These are phyloP conservation scores for Dicrurus megarhynchus DNA, from an alignment of 2,113 vertebrate genomes.

Conservation along the genomic window DNA sequence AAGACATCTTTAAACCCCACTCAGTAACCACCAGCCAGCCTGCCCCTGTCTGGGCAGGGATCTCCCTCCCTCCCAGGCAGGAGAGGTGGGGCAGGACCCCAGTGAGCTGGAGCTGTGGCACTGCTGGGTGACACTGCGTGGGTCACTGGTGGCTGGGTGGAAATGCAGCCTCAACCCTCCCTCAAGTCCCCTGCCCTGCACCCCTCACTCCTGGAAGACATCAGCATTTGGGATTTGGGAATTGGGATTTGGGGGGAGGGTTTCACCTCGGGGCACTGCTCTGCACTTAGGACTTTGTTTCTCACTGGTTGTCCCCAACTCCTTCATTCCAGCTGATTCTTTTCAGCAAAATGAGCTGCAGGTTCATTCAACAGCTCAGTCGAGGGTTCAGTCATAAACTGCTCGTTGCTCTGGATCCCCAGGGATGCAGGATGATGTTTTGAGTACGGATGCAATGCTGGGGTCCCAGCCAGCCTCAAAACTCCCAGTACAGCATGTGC, in stretches of 20 bases:
- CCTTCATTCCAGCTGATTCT: rapidly evolving
- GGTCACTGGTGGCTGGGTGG: neutral
- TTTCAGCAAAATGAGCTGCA: neutral
- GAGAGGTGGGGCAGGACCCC: neutral
- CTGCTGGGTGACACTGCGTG: neutral
- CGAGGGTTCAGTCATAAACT: rapidly evolving
- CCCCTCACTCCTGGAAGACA: neutral
- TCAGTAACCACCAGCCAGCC: neutral
- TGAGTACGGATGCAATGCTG: neutral
- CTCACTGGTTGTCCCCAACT: rapidly evolving
- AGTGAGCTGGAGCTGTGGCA: neutral
- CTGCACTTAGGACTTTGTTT: neutral
- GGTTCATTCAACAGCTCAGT: rapidly evolving
- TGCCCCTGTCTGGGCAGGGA: rapidly evolving
- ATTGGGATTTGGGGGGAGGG: neutral
- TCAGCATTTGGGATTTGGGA: neutral
- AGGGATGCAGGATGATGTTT: neutral
- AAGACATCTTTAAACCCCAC: neutral
- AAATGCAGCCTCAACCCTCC: neutral
- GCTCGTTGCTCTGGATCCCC: neutral
- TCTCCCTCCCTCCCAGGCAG: neutral
- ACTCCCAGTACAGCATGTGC: rapidly evolving
- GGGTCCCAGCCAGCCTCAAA: neutral
- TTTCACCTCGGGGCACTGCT: neutral
- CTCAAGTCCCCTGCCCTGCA: rapidly evolving